Base-by-base conservation (phyloP, 2,113 vertebrate species). In the Delphinapterus leucas region DNA sequence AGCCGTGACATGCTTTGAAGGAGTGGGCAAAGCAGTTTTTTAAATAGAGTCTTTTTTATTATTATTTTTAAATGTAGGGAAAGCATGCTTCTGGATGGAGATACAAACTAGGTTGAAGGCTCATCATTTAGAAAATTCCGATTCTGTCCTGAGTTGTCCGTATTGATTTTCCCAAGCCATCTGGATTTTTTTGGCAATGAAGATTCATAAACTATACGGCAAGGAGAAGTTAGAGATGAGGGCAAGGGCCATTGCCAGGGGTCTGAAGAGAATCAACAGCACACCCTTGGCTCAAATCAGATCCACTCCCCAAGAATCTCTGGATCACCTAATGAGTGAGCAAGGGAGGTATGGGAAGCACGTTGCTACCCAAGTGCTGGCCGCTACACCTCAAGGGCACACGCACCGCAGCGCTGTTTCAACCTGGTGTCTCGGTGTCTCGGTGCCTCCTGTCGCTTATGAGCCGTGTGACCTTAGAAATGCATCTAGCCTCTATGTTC, bases 391-490 rank as follows among this genome's bases (percentile, higher is more conserved):
- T 65, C 15, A 5, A 36, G 55, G 38, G 38, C 38, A 28, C 9
- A 6, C 0, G 25, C 4, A 15, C 25, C 0, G 1, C 4, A 9
- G 5, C 2, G 14, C 49, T 44, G 20, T 6, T 6, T 14, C 31
- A 10, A 11, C 73, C 44, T 10, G 4, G 44, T 44, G 28, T 6
- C 8, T 47, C 44, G 4, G 44, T 44, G 28, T 6, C 8, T 47
- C 44, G 15, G 38, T 18, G 9, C 28, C 53, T 74, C 0, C 31
- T 17, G 20, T 60, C 58, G 26, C 14, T 23, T 81, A 63, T 0
- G 4, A 89, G 36, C 44, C 38, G 14, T 86, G 68, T 10, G 68
- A 83, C 18, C 36, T 53, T 44, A 96, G 53, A 41, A 17, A 55
- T 2, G 8, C 44, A 77, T 13, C 33, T 41, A 3, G 15, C 18